Evolutionary conservation across 2,113 vertebrate species (phyloP).

Genomic region (Rana temporaria): DNA sequence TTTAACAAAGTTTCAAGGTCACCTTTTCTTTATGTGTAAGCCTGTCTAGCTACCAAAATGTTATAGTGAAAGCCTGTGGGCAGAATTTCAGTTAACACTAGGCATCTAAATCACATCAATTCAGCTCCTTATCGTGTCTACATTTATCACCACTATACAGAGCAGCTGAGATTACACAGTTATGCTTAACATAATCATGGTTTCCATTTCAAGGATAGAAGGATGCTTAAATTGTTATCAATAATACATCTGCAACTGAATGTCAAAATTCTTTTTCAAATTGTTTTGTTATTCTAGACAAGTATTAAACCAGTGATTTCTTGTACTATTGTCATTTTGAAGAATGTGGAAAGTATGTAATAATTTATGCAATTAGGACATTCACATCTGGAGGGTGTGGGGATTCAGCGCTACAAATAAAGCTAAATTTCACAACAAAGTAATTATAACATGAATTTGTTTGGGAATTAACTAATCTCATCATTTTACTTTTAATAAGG

Average conservation of each 20-base stretch:
- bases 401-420: neutral
- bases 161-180: constrained; percentile 42
- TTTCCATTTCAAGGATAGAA: constrained; percentile 25
- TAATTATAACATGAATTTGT: neutral
- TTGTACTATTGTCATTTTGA: neutral
- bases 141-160: constrained; percentile 48
- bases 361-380: neutral
- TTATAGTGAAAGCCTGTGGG: constrained; percentile 53
- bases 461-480: too few species aligned
- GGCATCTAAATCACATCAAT: constrained; percentile 52
- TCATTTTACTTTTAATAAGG: too few species aligned
- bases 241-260: neutral
- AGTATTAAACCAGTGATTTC: neutral
- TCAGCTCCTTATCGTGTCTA: constrained; percentile 50
- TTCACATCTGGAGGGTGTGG: neutral
- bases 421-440: neutral
- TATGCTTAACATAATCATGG: constrained; percentile 42
- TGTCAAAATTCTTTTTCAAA: neutral
- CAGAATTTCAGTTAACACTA: constrained; percentile 53
- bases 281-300: neutral
- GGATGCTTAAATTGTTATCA: constrained; percentile 11
- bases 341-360: neutral
- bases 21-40: constrained; percentile 45
- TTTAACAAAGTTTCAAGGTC: constrained; percentile 48
- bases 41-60: constrained; percentile 35